phyloP scores from a whole-genome alignment of 1,140 invertebrate species.

The Chelonus insularis region DNA sequence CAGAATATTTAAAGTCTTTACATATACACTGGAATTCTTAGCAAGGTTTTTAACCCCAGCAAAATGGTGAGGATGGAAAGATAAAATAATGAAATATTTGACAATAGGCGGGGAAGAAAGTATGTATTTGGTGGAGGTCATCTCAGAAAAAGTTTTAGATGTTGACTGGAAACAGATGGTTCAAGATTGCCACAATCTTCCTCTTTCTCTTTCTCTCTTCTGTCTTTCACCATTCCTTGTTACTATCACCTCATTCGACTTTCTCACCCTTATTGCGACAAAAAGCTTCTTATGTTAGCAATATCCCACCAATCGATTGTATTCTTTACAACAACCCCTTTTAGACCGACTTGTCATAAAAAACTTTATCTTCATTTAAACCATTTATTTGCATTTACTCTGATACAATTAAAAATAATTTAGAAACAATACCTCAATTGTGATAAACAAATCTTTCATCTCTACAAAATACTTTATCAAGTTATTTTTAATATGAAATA shows the following conservation, averaged over 20 bases:
- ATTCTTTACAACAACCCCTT: conserved; percentile 2
- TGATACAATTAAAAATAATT: too few relatives aligned
- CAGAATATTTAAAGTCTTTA: too few relatives aligned
- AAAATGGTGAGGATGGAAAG: too few relatives aligned
- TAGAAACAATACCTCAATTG: too few relatives aligned
- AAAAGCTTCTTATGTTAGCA: background rate
- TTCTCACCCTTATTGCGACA: background rate
- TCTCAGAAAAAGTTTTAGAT: background rate
- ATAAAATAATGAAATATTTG: too few relatives aligned
- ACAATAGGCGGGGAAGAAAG: background rate
- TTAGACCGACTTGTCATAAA: background rate
- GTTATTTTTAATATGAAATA: too few relatives aligned
- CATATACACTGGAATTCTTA: too few relatives aligned
- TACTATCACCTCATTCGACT: background rate
- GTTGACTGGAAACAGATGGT: conserved; percentile 25
- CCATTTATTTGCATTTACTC: too few relatives aligned
- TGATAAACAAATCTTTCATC: too few relatives aligned
- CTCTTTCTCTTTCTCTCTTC: background rate
- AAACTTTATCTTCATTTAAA: background rate
- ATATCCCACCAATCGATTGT: background rate
- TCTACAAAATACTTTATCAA: too few relatives aligned
- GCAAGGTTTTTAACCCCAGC: too few relatives aligned
- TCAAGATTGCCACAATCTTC: conserved; percentile 21
- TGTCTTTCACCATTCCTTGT: conserved; percentile 3
- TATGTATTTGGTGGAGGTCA: background rate